Base-by-base conservation (phyloP, 92 coral and sea anemone genomes). In the Anthopleura xanthogrammica region DNA sequence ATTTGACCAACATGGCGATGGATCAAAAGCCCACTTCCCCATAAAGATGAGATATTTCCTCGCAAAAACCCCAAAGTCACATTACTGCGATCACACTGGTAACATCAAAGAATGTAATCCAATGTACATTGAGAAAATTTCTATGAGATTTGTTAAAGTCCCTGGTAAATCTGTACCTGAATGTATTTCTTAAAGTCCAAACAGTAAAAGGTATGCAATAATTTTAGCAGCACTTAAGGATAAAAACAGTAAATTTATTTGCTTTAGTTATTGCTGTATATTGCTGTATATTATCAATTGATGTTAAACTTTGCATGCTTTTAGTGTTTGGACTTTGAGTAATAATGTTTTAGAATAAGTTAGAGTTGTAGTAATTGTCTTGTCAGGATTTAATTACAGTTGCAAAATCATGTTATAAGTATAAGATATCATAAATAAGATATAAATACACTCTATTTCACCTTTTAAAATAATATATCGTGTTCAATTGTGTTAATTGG, bases 1-100 rank as follows among this genome's bases (percentile, higher is more conserved):
- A 52, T 79, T 77, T 56, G 90, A 91, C 54, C 72, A 80, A 80
- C 90, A 91, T 80, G 90, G 92, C 73, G 87, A 88, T 82, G 91
- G 91, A 72, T 60, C 78, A 12, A 91, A 87, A 52, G 85, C 87
- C 56, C 73, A 76, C 60, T 85, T 88, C 84, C 90, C 94, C 46
- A 77, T 85, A 72, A 82, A 88, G 77, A 65, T 81, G 77, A 81
- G 84, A 41, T 81, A 65, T 81, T 81, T 81, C 65, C 77, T 81
- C 48, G 77, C 36, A 54, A 62, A 82, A 82, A 82, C 78, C 68
- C 85, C 79, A 82, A 82, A 82, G 29, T 82, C 78, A 3, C 29
- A 82, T 56, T 82, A 70, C 71, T 82, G 85, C 22, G 64, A 70
- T 48, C 78, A 82, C 62, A 70, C 78, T 48, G 85, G 85, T 41